A percentile compares a stretch with the other conserved stretches of the same genome.
phyloP scores from a whole-genome alignment of 2,888 invertebrate species.

The Epirrhoe alternata region DNA sequence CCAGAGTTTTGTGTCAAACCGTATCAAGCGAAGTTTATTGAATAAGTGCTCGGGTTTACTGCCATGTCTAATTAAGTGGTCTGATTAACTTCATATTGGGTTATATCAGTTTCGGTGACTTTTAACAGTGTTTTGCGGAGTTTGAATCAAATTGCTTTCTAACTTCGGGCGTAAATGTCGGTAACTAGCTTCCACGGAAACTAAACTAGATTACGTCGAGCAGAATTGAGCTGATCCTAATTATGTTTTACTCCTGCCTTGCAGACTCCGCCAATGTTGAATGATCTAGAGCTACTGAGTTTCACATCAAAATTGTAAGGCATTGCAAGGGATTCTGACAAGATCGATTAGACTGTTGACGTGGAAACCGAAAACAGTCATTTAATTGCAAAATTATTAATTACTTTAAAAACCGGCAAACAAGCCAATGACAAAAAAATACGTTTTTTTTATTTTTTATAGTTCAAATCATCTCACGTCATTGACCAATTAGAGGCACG shows the following conservation, averaged over 20 bases:
- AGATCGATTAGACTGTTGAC: no score
- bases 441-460: neutral
- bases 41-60: slow-evolving; percentile 49
- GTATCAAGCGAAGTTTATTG: slow-evolving; percentile 57
- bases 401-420: no score
- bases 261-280: neutral
- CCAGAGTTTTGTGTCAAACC: slow-evolving; percentile 60
- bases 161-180: slow-evolving; percentile 32
- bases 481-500: slow-evolving; percentile 71
- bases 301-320: no score
- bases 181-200: slow-evolving; percentile 26
- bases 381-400: no score
- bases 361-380: no score
- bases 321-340: no score
- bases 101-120: slow-evolving; percentile 43
- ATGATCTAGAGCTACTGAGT: neutral
- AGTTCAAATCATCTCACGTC: slow-evolving; percentile 42
- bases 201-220: slow-evolving; percentile 21
- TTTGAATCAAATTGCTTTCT: slow-evolving; percentile 36
- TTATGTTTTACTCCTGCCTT: neutral
- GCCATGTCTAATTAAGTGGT: slow-evolving; percentile 50
- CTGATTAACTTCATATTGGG: slow-evolving; percentile 47
- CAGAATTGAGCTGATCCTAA: slow-evolving; percentile 17
- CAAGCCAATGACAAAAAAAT: no score
- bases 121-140: slow-evolving; percentile 38